Evolutionary conservation across 2,888 invertebrate species (phyloP).

Genomic region (Mylabris sibirica): DNA sequence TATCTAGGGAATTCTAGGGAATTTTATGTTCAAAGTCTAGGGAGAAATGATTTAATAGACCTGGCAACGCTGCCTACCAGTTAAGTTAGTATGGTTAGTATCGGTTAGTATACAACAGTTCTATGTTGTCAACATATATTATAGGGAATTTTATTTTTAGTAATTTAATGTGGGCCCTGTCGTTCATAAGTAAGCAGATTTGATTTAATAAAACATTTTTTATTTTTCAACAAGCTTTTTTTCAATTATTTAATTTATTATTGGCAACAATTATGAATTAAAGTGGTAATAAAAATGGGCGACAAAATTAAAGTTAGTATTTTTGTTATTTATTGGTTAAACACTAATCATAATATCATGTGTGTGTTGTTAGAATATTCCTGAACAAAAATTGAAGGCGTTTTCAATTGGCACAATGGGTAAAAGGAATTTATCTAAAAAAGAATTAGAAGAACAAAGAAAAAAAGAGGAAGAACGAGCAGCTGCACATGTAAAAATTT

Average conservation of each 20-base stretch:
- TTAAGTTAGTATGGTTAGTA: too few species aligned
- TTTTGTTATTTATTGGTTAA: background rate
- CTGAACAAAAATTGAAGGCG: slow-evolving; percentile 79
- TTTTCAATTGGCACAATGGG: slow-evolving; percentile 79
- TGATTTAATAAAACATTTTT: background rate
- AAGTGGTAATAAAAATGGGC: slow-evolving; percentile 26
- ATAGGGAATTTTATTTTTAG: too few species aligned
- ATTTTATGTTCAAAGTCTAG: too few species aligned
- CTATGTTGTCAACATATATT: too few species aligned
- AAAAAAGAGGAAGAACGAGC: slow-evolving; percentile 90
- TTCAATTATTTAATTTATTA: background rate
- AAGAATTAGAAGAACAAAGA: slow-evolving; percentile 83
- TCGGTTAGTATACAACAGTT: too few species aligned
- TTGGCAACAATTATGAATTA: background rate
- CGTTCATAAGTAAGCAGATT: too few species aligned
- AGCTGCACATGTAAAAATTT: slow-evolving; percentile 79
- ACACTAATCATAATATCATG: slow-evolving; percentile 6
- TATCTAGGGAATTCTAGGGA: too few species aligned
- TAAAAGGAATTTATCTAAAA: slow-evolving; percentile 78
- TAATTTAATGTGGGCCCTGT: too few species aligned
- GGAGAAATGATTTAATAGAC: too few species aligned
- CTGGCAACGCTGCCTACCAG: too few species aligned
- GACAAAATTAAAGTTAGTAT: slow-evolving; percentile 40
- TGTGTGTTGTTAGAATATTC: slow-evolving; percentile 48
- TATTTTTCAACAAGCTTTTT: background rate